phyloP scores from a whole-genome alignment of 1,140 invertebrate species.

The Drosophila takahashii region DNA sequence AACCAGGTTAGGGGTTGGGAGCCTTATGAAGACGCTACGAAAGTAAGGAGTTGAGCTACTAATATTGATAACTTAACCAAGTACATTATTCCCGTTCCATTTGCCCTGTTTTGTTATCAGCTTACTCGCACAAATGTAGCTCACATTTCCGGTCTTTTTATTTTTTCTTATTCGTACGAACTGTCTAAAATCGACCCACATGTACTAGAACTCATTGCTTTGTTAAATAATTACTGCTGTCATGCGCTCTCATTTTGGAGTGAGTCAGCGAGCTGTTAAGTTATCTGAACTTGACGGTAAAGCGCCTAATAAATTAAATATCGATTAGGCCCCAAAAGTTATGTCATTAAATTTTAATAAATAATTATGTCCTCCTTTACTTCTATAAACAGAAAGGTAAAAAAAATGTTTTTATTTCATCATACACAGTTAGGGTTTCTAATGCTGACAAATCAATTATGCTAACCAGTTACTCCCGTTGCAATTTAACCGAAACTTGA shows the following conservation, averaged over 20 bases:
- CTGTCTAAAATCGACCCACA: not conserved
- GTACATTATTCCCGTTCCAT: not conserved
- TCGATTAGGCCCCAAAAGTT: constrained; percentile 2
- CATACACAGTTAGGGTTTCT: no score
- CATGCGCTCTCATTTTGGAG: constrained; percentile 5
- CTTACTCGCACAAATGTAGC: not conserved
- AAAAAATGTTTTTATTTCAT: no score
- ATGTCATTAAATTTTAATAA: not conserved
- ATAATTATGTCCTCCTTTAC: no score
- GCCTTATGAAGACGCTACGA: not conserved
- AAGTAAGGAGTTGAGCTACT: not conserved
- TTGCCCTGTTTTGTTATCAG: constrained; percentile 3
- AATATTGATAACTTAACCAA: constrained; percentile 8
- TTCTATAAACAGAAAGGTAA: no score
- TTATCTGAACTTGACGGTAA: not conserved
- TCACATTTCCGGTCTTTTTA: constrained; percentile 15
- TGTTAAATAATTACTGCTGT: constrained; percentile 25
- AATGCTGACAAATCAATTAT: constrained; percentile 9
- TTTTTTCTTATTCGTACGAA: not conserved
- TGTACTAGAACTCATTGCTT: constrained; percentile 3
- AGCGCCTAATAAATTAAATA: not conserved
- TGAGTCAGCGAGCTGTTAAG: constrained; percentile 15
- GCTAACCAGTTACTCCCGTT: constrained; percentile 1
- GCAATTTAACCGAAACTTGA: constrained; percentile 4
- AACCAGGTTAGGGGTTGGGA: not conserved